Evolutionary conservation across 2,888 invertebrate species (phyloP).

Genomic region (Eurytoma californica): DNA sequence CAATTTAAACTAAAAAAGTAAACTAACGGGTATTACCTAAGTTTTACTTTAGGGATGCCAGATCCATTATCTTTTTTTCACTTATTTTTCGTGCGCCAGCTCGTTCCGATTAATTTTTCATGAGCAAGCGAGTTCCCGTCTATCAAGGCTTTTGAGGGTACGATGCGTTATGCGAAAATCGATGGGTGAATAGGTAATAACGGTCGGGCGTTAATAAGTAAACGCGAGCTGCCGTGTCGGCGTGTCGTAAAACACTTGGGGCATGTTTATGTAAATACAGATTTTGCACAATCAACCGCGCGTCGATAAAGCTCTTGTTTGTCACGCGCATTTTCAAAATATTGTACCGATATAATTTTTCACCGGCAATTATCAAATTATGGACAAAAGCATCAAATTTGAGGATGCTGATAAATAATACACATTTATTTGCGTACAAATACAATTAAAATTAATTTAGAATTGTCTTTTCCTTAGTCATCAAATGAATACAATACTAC

Average conservation of each 20-base stretch:
- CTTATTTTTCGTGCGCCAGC: not conserved
- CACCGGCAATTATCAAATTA: too few relatives aligned
- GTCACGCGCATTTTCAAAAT: too few relatives aligned
- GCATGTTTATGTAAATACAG: conserved; percentile 35
- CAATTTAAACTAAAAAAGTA: too few relatives aligned
- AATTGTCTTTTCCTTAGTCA: too few relatives aligned
- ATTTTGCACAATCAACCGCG: conserved; percentile 29
- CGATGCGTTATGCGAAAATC: conserved; percentile 44
- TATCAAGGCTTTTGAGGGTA: conserved; percentile 22
- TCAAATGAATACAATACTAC: too few relatives aligned
- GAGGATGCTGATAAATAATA: not conserved
- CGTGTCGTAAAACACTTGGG: conserved; percentile 40
- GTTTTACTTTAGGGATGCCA: too few relatives aligned
- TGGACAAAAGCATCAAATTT: too few relatives aligned
- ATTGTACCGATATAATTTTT: too few relatives aligned
- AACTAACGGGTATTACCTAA: too few relatives aligned
- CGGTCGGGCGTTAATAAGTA: conserved; percentile 31
- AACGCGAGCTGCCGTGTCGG: conserved; percentile 12
- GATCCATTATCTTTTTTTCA: too few relatives aligned
- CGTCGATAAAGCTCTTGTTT: not conserved
- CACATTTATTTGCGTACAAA: not conserved
- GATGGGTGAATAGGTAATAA: conserved; percentile 47
- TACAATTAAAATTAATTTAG: too few relatives aligned
- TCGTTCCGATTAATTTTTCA: conserved; percentile 27
- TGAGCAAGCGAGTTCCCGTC: not conserved